These are phyloP conservation scores for Typhlichthys eigenmanni DNA, from an alignment of 2,797 vertebrate species.

Conservation along the genomic window DNA sequence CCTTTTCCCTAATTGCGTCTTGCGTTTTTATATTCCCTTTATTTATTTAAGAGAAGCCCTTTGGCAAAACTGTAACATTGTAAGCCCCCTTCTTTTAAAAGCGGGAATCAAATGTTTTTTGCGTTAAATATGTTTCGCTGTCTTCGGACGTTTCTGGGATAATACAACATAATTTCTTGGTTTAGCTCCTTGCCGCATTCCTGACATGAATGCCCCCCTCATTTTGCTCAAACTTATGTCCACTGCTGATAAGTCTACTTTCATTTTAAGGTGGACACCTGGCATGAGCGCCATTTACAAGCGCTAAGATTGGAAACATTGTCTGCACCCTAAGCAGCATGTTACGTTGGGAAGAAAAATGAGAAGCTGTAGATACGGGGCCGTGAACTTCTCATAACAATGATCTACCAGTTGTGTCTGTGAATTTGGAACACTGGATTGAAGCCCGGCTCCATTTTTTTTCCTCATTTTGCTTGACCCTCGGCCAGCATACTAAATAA, in stretches of 20 bases:
- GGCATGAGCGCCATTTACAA: no score
- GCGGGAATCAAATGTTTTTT: constrained; percentile 22
- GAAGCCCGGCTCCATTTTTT: background rate
- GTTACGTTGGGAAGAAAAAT: no score
- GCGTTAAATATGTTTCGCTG: constrained; percentile 4
- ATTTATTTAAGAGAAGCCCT: constrained; percentile 37
- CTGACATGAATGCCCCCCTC: constrained; percentile 9
- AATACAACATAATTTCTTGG: background rate
- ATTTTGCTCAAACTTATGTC: no score
- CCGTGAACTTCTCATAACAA: background rate
- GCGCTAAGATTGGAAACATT: no score
- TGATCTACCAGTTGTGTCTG: background rate
- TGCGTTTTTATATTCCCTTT: constrained; percentile 57
- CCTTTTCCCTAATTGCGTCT: constrained; percentile 61
- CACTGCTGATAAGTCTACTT: no score
- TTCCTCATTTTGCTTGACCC: background rate
- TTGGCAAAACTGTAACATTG: constrained; percentile 9
- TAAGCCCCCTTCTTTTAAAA: constrained; percentile 17
- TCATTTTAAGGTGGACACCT: no score
- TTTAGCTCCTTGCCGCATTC: background rate
- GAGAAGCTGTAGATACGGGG: no score
- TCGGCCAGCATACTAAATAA: background rate
- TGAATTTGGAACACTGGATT: background rate
- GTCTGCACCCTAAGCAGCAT: no score
- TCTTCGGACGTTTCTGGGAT: background rate